Evolutionary conservation across 2,888 invertebrate genomes (phyloP), one percentile per base, ranked within the genome.

Genomic region (Aproaerema taeniolella): DNA sequence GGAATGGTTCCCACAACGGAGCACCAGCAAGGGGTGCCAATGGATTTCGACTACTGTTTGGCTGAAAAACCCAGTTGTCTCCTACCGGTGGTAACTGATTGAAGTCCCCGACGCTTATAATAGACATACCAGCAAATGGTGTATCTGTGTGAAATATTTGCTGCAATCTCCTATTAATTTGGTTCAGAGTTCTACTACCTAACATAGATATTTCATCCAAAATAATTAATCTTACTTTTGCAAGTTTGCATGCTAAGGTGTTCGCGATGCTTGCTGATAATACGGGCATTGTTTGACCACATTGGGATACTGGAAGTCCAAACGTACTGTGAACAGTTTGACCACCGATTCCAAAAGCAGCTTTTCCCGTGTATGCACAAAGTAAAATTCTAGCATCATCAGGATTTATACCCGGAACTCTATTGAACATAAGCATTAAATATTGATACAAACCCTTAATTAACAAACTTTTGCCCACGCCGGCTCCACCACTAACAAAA

Each of bases 381-480:
- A 20, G 8, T 20, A 20, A 20, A 6, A 20, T 20, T 20, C 8
- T 20, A 9, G 44, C 38, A 33, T 46, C 42, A 44, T 54, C 44
- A 20, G 42, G 48, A 28, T 53, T 43, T 6, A 13, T 5, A 30
- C 50, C 52, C 26, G 46, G 41, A 20, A 14, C 30, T 36, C 33
- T 38, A 34, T 50, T 51, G 35, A 50, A 56, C n/a, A 42, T 43
- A 31, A 43, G 31, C 24, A 41, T 52, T 31, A 54, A 38, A 31
- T 45, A 30, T 43, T 58, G 59, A 35, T 38, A 46, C 25, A 62
- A 45, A n/a, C 52, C 46, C 12, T 45, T 49, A 3, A 65, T 55
- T 2, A 57, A 38, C 10, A 30, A 44, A 37, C 58, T 60, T 50
- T 63, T 61, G 8, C 61, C 61, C 8, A 60, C 60, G 2, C 63